phyloP scores from a whole-genome alignment of 1,140 invertebrate genomes.

The Helicoverpa zea region DNA sequence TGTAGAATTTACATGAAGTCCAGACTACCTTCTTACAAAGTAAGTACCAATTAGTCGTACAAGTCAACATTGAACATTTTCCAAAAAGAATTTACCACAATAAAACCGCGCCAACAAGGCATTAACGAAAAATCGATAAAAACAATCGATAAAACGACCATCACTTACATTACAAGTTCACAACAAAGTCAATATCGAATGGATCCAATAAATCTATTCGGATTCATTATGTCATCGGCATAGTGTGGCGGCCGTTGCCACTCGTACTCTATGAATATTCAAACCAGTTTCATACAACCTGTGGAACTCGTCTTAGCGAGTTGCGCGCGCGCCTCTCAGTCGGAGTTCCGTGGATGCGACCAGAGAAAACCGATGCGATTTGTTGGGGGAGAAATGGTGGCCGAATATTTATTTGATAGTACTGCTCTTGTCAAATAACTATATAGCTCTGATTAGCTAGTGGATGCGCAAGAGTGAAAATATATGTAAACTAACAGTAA shows the following conservation, averaged over 20 bases:
- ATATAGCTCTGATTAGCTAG: no score
- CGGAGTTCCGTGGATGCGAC: slow-evolving; percentile 36
- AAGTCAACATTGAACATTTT: no score
- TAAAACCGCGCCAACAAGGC: neutral
- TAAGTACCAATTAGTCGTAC: no score
- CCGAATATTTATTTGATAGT: slow-evolving; percentile 21
- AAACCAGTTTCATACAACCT: slow-evolving; percentile 69
- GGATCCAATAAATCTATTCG: slow-evolving; percentile 68
- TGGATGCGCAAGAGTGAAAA: no score
- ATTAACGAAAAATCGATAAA: slow-evolving; percentile 7
- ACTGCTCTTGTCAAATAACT: neutral
- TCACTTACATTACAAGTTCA: slow-evolving; percentile 18
- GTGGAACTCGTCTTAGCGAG: slow-evolving; percentile 50
- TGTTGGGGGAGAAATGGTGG: neutral
- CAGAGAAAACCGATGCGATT: slow-evolving; percentile 28
- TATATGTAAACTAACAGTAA: no score
- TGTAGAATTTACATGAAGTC: no score
- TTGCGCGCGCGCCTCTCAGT: slow-evolving; percentile 25
- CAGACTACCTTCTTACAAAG: no score
- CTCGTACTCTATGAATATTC: slow-evolving; percentile 77
- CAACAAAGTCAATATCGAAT: slow-evolving; percentile 55
- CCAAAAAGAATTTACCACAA: neutral
- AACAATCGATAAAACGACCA: neutral
- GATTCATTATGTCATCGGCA: slow-evolving; percentile 79
- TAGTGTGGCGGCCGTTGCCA: slow-evolving; percentile 71